Evolutionary conservation across 1,140 invertebrate species (phyloP).

Genomic region (Calosoma granatense): DNA sequence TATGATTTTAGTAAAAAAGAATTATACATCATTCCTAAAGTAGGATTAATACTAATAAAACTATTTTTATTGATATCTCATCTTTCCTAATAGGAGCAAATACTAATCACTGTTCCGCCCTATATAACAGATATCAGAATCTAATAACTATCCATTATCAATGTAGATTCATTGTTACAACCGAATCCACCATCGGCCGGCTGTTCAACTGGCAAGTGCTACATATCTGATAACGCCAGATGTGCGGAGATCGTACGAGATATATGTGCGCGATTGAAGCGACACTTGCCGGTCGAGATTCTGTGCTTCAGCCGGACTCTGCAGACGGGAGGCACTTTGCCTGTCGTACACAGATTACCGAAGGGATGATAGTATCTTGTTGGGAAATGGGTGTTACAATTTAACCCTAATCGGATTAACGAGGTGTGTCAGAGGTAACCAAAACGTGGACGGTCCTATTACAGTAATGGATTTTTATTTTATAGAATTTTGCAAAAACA

Average conservation of each 20-base stretch:
- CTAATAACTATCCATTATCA: neutral
- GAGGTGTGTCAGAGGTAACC: neutral
- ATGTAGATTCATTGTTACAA: neutral
- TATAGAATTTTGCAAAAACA: too few relatives aligned
- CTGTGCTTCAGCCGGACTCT: neutral
- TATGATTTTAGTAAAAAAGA: too few relatives aligned
- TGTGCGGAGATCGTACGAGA: neutral
- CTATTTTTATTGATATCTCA: too few relatives aligned
- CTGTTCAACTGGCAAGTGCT: neutral
- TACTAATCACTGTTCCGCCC: too few relatives aligned
- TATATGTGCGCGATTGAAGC: neutral
- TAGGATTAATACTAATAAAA: too few relatives aligned
- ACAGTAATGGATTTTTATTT: too few relatives aligned
- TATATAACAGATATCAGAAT: neutral
- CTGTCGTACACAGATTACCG: neutral
- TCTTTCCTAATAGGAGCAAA: too few relatives aligned
- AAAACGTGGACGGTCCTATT: too few relatives aligned
- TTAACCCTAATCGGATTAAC: slow-evolving; percentile 9
- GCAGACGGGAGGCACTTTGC: neutral
- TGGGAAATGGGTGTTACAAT: neutral
- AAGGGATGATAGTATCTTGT: neutral
- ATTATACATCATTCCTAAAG: too few relatives aligned
- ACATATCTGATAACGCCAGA: slow-evolving; percentile 1
- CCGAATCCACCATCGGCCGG: neutral
- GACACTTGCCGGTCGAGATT: neutral